phyloP scores from a whole-genome alignment of 2,113 vertebrate genomes.

The Scatophagus argus region DNA sequence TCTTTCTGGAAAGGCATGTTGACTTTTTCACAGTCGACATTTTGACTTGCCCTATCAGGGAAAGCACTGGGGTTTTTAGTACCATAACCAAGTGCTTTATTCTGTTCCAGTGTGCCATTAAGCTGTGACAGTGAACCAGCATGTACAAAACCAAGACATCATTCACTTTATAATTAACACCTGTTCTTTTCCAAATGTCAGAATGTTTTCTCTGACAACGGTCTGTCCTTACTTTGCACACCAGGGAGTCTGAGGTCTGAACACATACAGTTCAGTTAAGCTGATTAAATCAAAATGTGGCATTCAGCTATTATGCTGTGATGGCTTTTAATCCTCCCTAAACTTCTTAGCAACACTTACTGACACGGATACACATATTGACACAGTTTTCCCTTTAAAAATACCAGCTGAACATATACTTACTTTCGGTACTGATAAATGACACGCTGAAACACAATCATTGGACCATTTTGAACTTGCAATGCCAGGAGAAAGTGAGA shows the following conservation, averaged over 20 bases:
- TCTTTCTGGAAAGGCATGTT: too few relatives aligned
- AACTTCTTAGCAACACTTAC: conserved; percentile 36
- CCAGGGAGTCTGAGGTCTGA: conserved; percentile 11
- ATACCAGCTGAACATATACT: conserved; percentile 23
- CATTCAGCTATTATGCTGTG: conserved; percentile 35
- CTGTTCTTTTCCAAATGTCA: neutral
- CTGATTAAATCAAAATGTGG: conserved; percentile 51
- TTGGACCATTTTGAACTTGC: conserved; percentile 21
- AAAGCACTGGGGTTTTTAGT: too few relatives aligned
- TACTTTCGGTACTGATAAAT: conserved; percentile 13
- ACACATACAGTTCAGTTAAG: conserved; percentile 39
- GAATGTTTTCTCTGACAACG: neutral
- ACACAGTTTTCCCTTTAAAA: conserved; percentile 10
- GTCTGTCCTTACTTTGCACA: conserved; percentile 33
- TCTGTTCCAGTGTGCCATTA: too few relatives aligned
- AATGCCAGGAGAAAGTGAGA: conserved; percentile 39
- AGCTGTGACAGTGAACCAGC: too few relatives aligned
- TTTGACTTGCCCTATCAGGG: too few relatives aligned
- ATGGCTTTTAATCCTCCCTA: conserved; percentile 50
- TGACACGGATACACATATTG: neutral
- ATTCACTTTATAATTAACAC: neutral
- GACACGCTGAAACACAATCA: conserved; percentile 34
- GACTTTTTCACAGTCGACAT: neutral
- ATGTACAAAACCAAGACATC: neutral
- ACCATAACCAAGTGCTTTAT: too few relatives aligned